A percentile compares a stretch with the other conserved stretches of the same genome.
Conservation (phyloP, 2,113 vertebrate species). For the Hippocampus zosterae region DNA sequence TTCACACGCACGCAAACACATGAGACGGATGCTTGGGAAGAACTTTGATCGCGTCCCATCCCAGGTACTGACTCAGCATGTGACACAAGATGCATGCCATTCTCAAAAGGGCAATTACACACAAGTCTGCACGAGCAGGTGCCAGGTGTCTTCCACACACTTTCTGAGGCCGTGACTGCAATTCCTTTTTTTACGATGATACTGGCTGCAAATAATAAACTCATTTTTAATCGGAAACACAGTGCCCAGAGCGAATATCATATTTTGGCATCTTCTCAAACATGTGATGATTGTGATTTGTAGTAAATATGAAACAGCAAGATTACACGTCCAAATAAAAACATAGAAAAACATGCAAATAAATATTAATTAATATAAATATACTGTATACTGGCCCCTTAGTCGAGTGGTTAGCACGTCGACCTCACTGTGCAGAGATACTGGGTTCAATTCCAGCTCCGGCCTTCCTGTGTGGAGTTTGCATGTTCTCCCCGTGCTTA, state of each 20-base stretch:
- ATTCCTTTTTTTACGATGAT: background rate
- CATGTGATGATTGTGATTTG: background rate
- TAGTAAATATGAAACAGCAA: background rate
- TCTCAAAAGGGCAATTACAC: constrained; percentile 31
- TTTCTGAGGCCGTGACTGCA: background rate
- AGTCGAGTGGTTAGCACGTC: too few relatives aligned
- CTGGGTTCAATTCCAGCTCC: too few relatives aligned
- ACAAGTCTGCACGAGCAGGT: constrained; percentile 9
- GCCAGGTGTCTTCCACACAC: background rate
- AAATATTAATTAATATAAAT: background rate
- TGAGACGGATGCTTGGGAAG: constrained; percentile 98
- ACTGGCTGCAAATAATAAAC: background rate
- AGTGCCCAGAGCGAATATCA: background rate
- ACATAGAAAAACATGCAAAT: background rate
- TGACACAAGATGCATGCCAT: constrained; percentile 2
- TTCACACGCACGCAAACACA: constrained; percentile 96
- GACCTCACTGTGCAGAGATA: too few relatives aligned
- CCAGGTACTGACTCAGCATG: constrained; percentile 73
- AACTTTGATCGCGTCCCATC: constrained; percentile 93
- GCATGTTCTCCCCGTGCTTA: too few relatives aligned
- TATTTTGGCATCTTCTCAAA: background rate
- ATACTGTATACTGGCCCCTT: too few relatives aligned
- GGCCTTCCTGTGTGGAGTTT: too few relatives aligned
- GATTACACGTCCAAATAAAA: background rate
- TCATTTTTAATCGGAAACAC: background rate